A percentile compares a stretch with the other conserved stretches of the same genome.
These are phyloP conservation scores for Anolis carolinensis DNA, from an alignment of 2,113 vertebrate species.

Conservation along the genomic window DNA sequence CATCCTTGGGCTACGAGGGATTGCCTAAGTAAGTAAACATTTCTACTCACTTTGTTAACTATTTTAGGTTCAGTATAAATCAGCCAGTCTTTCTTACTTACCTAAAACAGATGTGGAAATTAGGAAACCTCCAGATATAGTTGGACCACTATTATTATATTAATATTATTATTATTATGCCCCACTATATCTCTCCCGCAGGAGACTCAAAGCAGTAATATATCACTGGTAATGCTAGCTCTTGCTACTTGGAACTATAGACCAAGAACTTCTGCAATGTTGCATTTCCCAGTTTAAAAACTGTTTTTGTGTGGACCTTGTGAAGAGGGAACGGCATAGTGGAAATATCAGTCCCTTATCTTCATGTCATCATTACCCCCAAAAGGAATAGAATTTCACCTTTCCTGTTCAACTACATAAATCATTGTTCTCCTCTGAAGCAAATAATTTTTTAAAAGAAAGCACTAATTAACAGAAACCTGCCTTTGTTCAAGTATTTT, in stretches of 20 bases:
- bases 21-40: too few species aligned
- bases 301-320: neutral
- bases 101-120: too few species aligned
- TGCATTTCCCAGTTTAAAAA: neutral
- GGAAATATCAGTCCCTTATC: neutral
- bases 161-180: too few species aligned
- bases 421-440: conserved; percentile 15
- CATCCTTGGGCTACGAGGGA: too few species aligned
- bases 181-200: too few species aligned
- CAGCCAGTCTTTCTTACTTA: neutral
- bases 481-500: conserved; percentile 53
- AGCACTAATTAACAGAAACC: conserved; percentile 49
- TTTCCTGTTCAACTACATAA: conserved; percentile 9
- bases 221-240: too few species aligned
- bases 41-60: neutral
- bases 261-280: too few species aligned
- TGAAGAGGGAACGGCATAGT: neutral
- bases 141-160: too few species aligned
- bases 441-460: neutral
- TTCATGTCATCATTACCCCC: neutral
- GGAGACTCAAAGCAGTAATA: too few species aligned
- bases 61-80: neutral
- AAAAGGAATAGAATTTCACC: conserved; percentile 8
- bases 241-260: too few species aligned
- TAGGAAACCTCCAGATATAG: too few species aligned